Conservation (phyloP, 2,113 vertebrate genomes). For the Zosterops lateralis region DNA sequence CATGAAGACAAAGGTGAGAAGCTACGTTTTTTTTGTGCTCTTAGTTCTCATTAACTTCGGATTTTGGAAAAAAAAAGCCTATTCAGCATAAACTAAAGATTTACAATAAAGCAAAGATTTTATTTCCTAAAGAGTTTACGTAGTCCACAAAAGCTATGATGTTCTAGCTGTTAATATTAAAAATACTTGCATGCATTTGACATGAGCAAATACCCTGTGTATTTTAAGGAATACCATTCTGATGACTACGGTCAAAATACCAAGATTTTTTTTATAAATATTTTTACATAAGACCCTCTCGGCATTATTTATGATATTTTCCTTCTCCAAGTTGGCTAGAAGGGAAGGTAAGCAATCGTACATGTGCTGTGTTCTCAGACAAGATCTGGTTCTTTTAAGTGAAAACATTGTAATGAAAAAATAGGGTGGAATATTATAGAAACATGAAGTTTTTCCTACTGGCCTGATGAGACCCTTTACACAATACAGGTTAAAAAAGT, state of each 20-base stretch:
- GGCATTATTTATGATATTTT: background rate
- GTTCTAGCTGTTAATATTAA: background rate
- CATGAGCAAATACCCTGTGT: background rate
- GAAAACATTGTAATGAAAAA: background rate
- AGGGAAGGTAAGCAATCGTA: background rate
- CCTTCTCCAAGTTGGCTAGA: background rate
- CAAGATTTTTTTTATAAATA: background rate
- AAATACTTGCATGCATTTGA: background rate
- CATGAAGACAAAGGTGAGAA: slow-evolving; percentile 88
- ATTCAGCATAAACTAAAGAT: background rate
- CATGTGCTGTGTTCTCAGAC: background rate
- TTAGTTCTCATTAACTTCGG: background rate
- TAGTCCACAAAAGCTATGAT: background rate
- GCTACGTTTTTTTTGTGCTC: background rate
- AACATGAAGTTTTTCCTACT: background rate
- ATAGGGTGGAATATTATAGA: background rate
- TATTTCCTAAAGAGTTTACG: background rate
- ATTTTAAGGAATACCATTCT: background rate
- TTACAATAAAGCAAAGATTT: background rate
- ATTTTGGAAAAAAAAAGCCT: background rate
- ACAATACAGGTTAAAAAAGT: background rate
- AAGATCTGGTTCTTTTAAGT: background rate
- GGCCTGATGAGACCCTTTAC: background rate
- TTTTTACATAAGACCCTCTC: background rate
- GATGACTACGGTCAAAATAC: background rate